phyloP scores from a whole-genome alignment of 2,113 vertebrate species.

The Ictidomys tridecemlineatus region DNA sequence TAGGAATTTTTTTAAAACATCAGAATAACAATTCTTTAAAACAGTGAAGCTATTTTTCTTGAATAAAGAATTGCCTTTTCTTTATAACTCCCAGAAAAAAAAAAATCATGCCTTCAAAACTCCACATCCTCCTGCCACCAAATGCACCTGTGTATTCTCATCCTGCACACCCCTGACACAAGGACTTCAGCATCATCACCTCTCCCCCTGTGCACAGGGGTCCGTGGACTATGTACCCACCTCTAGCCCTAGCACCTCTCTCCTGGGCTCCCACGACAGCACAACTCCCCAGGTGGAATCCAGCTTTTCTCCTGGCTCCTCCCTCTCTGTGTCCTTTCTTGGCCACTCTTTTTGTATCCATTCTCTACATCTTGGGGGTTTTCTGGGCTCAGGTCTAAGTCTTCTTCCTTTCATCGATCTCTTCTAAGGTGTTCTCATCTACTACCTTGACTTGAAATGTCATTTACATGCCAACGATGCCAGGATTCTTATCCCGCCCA shows the following conservation, averaged over 20 bases:
- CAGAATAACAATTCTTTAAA: slow-evolving; percentile 47
- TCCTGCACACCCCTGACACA: not conserved
- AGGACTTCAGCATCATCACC: not conserved
- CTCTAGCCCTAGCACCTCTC: not conserved
- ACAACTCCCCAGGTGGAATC: not conserved
- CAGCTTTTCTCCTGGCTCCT: not conserved
- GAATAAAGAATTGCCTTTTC: slow-evolving; percentile 65
- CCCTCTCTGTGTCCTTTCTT: not conserved
- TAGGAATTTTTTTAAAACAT: slow-evolving; percentile 26
- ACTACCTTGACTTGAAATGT: not conserved
- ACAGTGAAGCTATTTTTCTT: slow-evolving; percentile 54
- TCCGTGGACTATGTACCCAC: not conserved
- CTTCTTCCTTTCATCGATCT: not conserved
- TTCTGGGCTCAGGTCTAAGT: not conserved
- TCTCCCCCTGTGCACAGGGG: not conserved
- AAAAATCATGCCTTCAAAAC: not conserved
- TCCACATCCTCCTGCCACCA: slow-evolving; percentile 17
- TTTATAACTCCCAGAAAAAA: slow-evolving; percentile 15
- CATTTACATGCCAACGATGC: not conserved
- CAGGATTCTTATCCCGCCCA: not conserved
- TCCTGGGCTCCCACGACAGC: not conserved
- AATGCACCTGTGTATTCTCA: not conserved
- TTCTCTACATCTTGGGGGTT: not conserved
- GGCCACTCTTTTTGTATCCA: not conserved
- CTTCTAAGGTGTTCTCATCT: not conserved